Conservation (phyloP, 2,797 vertebrate species). For the Lateolabrax maculatus region DNA sequence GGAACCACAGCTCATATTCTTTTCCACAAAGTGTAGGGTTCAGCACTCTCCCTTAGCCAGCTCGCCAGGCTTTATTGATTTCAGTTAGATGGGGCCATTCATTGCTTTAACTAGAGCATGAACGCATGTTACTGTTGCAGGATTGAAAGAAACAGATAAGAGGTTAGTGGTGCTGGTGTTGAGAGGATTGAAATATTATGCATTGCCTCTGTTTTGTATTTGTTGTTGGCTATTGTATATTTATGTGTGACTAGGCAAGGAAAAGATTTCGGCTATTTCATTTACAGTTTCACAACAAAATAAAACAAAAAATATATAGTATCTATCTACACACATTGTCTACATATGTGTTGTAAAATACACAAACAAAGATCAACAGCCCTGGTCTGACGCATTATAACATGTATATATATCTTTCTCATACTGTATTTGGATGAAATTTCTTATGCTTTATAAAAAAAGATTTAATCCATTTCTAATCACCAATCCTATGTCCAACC, state of each 20-base stretch:
- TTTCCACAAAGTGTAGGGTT: constrained; percentile 66
- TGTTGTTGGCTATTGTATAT: constrained; percentile 17
- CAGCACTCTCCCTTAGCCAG: constrained; percentile 66
- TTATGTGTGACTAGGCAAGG: not conserved
- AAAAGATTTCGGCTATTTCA: not conserved
- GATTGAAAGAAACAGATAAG: constrained; percentile 59
- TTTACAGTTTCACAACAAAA: not conserved
- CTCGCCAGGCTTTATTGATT: constrained; percentile 79
- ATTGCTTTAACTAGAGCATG: constrained; percentile 79
- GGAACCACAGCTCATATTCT: constrained; percentile 68
- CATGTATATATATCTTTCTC: not conserved
- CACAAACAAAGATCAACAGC: not conserved
- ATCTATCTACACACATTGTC: not conserved
- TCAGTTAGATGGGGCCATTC: constrained; percentile 75
- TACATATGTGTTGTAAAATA: not conserved
- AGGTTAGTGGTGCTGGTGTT: constrained; percentile 12
- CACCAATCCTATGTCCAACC: not conserved
- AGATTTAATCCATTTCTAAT: not conserved
- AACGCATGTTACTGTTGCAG: constrained; percentile 72
- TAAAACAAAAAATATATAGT: not conserved
- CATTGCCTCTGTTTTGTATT: constrained; percentile 1
- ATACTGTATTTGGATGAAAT: not conserved
- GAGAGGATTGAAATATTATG: constrained; percentile 28
- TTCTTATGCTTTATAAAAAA: not conserved
- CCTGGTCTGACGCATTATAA: not conserved